These are phyloP conservation scores for Chrysotoxum bicinctum DNA, from an alignment of 2,888 invertebrate genomes.

Conservation along the genomic window DNA sequence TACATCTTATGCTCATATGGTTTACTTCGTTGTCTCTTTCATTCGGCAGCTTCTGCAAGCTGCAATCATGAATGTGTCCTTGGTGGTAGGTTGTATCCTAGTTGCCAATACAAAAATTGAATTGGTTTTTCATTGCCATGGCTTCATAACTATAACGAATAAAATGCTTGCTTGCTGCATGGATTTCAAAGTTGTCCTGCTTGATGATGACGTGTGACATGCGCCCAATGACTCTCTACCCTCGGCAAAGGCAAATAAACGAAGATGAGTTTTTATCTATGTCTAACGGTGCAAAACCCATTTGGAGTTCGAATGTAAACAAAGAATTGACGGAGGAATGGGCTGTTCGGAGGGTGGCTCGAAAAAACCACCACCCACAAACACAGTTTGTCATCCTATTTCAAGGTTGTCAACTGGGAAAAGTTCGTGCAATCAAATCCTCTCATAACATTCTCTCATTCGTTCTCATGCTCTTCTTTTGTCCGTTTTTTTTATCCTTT, in stretches of 20 bases:
- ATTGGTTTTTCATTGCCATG: conserved; percentile 56
- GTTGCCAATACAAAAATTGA: conserved; percentile 41
- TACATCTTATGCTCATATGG: not conserved
- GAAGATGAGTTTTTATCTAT: conserved; percentile 1
- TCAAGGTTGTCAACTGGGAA: conserved; percentile 57
- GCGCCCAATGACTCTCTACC: conserved; percentile 19
- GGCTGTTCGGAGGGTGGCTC: not conserved
- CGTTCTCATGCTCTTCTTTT: conserved; percentile 4
- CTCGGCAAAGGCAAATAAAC: not conserved
- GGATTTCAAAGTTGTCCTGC: conserved; percentile 32
- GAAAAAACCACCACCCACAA: not conserved
- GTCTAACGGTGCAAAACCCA: not conserved
- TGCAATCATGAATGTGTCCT: conserved; percentile 25
- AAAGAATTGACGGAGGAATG: conserved; percentile 21
- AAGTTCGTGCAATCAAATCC: conserved; percentile 27
- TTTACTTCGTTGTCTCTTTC: not conserved
- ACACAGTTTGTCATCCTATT: conserved; percentile 30
- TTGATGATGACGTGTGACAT: conserved; percentile 41
- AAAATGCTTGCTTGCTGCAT: conserved; percentile 8
- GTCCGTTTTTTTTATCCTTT: conserved; percentile 21
- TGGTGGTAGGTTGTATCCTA: conserved; percentile 22
- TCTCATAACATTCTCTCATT: not conserved
- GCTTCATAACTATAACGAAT: conserved; percentile 5
- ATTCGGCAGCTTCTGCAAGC: not conserved
- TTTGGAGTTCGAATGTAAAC: conserved; percentile 55